These are phyloP conservation scores for Ictalurus furcatus DNA, from an alignment of 2,113 vertebrate species.

Conservation along the genomic window DNA sequence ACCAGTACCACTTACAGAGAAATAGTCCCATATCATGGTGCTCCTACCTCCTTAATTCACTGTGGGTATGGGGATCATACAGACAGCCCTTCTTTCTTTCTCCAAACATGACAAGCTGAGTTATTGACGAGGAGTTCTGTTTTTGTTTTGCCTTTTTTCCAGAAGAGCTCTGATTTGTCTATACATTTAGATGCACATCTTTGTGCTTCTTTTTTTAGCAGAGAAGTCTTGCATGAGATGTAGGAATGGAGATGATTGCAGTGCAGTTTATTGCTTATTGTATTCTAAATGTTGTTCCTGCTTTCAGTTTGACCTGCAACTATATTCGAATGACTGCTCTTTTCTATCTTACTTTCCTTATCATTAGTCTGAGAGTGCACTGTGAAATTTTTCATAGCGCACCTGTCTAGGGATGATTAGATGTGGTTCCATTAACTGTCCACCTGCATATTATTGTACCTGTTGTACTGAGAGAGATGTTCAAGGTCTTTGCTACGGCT, in stretches of 20 bases:
- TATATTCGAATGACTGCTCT: neutral
- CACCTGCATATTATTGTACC: neutral
- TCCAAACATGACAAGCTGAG: neutral
- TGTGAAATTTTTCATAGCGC: neutral
- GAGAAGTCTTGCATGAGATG: too few relatives aligned
- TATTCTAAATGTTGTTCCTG: neutral
- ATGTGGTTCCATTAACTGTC: neutral
- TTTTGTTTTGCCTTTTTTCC: too few relatives aligned
- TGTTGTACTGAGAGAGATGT: neutral
- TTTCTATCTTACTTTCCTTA: neutral
- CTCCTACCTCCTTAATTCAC: neutral
- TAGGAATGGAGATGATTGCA: neutral
- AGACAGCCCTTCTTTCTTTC: neutral
- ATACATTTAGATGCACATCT: too few relatives aligned
- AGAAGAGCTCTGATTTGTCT: too few relatives aligned
- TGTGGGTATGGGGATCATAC: neutral
- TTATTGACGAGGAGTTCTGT: too few relatives aligned
- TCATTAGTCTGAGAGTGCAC: neutral
- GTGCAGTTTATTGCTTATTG: neutral
- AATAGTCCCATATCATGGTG: too few relatives aligned
- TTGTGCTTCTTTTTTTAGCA: too few relatives aligned
- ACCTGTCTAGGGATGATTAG: neutral
- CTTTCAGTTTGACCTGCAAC: neutral
- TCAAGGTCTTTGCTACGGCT: neutral
- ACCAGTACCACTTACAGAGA: too few relatives aligned